Evolutionary conservation across 2,888 invertebrate species (phyloP).

Genomic region (Caenorhabditis sp.): DNA sequence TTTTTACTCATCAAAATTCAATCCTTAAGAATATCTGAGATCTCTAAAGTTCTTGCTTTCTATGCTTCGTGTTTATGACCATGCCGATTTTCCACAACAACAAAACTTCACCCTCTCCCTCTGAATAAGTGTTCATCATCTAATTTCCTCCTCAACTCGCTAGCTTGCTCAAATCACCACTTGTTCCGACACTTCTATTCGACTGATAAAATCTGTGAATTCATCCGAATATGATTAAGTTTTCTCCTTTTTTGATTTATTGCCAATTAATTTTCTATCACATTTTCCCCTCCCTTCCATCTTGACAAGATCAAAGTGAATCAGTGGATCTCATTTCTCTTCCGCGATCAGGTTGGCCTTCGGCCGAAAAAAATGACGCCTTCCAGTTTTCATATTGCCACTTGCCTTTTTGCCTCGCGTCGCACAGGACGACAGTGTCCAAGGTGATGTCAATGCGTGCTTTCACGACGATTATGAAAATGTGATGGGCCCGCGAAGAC

Average conservation of each 20-base stretch:
- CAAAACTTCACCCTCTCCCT: too few relatives aligned
- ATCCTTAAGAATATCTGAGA: too few relatives aligned
- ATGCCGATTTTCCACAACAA: not conserved
- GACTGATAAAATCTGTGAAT: constrained; percentile 26
- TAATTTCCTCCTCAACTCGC: not conserved
- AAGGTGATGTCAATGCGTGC: constrained; percentile 10
- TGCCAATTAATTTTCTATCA: constrained; percentile 22
- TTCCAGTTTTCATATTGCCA: constrained; percentile 34
- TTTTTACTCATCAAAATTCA: not conserved
- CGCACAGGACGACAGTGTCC: constrained; percentile 21
- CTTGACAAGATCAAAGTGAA: constrained; percentile 34
- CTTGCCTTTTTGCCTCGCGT: too few relatives aligned
- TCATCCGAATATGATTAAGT: constrained; percentile 32
- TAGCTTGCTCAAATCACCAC: constrained; percentile 25
- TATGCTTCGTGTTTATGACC: not conserved
- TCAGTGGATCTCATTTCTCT: constrained; percentile 44
- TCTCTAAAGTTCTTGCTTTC: constrained; percentile 2
- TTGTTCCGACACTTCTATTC: constrained; percentile 2
- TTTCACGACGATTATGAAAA: not conserved
- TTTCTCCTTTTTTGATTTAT: constrained; percentile 34
- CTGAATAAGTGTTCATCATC: not conserved
- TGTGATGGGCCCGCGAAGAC: not conserved
- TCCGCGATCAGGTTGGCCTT: constrained; percentile 51
- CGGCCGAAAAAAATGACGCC: constrained; percentile 31
- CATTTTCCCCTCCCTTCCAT: not conserved